These are phyloP conservation scores for Urocolius indicus DNA, from an alignment of 2,113 vertebrate genomes.

Conservation along the genomic window DNA sequence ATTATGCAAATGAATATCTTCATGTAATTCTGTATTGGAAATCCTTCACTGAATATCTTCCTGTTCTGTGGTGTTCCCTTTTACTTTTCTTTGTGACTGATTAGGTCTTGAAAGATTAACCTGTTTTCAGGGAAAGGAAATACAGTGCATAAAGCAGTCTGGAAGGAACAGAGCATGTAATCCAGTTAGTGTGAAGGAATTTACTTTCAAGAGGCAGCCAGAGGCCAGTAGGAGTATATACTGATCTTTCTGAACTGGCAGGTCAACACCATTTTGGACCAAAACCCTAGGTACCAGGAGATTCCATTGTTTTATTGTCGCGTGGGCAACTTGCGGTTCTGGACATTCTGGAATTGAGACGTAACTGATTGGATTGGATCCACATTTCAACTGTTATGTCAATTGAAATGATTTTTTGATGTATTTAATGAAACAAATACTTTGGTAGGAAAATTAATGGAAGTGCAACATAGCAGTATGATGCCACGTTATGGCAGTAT, in stretches of 20 bases:
- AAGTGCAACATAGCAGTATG: neutral
- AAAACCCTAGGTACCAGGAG: neutral
- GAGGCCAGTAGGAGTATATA: neutral
- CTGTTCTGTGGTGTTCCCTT: neutral
- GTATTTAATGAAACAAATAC: neutral
- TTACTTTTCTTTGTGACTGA: neutral
- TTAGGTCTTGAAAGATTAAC: neutral
- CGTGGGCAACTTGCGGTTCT: neutral
- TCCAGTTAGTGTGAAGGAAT: neutral
- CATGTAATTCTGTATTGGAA: neutral
- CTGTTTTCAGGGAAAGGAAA: neutral
- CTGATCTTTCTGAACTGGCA: neutral
- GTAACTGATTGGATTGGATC: neutral
- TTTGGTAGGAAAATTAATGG: neutral
- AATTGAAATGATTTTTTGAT: neutral
- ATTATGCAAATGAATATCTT: neutral
- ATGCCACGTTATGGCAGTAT: too few species aligned
- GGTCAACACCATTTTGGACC: neutral
- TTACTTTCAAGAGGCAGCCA: neutral
- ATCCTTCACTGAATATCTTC: neutral
- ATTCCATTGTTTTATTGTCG: neutral
- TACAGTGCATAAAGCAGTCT: neutral
- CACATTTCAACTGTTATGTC: fast-evolving
- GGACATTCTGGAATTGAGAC: neutral
- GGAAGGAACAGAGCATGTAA: neutral